Evolutionary conservation across 2,113 vertebrate species (phyloP).

Genomic region (Neolamprologus sp.): DNA sequence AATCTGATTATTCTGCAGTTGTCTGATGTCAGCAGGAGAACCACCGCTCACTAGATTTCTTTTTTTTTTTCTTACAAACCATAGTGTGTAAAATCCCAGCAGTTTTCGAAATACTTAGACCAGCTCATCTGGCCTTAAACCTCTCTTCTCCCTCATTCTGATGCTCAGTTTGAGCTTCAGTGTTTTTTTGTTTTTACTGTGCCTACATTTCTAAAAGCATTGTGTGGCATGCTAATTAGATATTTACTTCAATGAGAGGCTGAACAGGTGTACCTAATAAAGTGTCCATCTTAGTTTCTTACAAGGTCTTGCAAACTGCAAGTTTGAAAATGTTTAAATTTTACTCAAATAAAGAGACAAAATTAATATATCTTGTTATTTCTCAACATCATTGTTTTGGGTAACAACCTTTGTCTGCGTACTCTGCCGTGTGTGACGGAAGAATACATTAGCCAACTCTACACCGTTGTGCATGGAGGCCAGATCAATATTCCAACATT

Average conservation of each 20-base stretch:
- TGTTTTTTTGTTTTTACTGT: accelerated
- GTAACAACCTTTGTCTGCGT: background rate
- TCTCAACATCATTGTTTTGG: background rate
- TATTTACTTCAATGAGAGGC: background rate
- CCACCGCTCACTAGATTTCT: background rate
- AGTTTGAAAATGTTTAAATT: background rate
- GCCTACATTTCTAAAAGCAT: background rate
- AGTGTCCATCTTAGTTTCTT: background rate
- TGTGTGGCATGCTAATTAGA: background rate
- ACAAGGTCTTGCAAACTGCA: background rate
- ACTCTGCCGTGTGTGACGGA: background rate
- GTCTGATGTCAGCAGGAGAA: background rate
- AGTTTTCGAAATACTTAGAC: background rate
- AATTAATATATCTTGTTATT: background rate
- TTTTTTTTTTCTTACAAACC: background rate
- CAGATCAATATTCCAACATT: background rate
- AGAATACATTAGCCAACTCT: background rate
- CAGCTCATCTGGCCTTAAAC: background rate
- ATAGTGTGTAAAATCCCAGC: background rate
- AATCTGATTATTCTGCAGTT: background rate
- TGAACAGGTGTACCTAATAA: background rate
- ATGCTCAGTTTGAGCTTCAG: background rate
- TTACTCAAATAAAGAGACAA: background rate
- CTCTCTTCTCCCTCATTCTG: background rate
- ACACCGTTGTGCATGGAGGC: background rate